Evolutionary conservation across 2,113 vertebrate genomes (phyloP), one percentile per base, ranked within the genome.

Genomic region (Maccullochella peelii): DNA sequence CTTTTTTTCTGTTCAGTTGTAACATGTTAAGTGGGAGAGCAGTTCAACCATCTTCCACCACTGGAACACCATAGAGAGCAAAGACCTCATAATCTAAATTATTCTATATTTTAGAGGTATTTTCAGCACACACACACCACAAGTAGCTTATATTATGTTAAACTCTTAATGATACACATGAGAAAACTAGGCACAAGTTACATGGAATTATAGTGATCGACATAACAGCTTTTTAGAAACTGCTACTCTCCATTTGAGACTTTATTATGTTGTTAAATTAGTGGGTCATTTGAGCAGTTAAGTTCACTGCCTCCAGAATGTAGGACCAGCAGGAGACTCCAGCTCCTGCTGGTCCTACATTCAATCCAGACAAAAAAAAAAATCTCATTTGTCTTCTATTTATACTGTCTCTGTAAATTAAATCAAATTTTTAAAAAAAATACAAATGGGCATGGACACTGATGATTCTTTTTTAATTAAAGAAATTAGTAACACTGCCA

Each of bases 241-340:
- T 57, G 27, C 42, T 66, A 59, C 30, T 75, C 83, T 70, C 69
- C 57, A 30, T 70, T 70, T 80, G 54, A 80, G 69, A 85, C 69
- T 86, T 82, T 83, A 83, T 70, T 77, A 59, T 74, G 47, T 74
- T 65, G 73, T 84, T 80, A 84, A 88, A 88, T 74, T 83, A 78
- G 79, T 82, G 72, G 79, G 73, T 84, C 78, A 79, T 80, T 80
- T 61, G 23, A 79, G 68, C 36, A 62, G 75, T 50, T 62, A 78
- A 86, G 54, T 67, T 85, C 77, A 84, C 73, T 5, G 58, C 73
- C 70, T 85, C 72, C 73, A 42, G n/a, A n/a, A n/a, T n/a, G n/a
- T n/a, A n/a, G n/a, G n/a, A n/a, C n/a, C n/a, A n/a, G n/a, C n/a
- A n/a, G n/a, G n/a, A n/a, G n/a, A n/a, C n/a, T n/a, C n/a, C n/a